Evolutionary conservation across 1,140 invertebrate genomes (phyloP).

Genomic region (Caerostris extrusa): DNA sequence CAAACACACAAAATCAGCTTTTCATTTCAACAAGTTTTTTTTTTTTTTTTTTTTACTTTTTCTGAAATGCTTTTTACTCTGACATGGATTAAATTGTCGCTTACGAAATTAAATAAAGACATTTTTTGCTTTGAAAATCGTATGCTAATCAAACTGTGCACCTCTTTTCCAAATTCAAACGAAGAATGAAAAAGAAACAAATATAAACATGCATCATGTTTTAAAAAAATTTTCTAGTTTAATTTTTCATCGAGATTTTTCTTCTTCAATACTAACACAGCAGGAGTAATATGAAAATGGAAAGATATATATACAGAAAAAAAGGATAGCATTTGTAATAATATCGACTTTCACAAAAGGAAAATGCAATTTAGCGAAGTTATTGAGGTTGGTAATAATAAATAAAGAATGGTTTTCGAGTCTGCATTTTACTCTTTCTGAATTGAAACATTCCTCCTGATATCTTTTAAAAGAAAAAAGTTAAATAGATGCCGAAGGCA

Average conservation of each 20-base stretch:
- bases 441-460: background rate
- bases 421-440: background rate
- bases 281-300: no score
- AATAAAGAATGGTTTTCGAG: background rate
- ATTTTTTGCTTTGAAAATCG: background rate
- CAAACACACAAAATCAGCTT: background rate
- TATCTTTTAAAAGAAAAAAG: background rate
- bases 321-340: slow-evolving; percentile 9
- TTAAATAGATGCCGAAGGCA: background rate
- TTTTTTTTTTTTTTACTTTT: no score
- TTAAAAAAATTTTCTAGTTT: background rate
- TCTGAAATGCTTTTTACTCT: no score
- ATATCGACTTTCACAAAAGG: slow-evolving; percentile 5
- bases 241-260: background rate
- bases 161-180: no score
- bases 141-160: background rate
- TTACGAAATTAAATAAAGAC: background rate
- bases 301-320: background rate
- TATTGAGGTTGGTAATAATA: background rate
- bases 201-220: no score
- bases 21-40: background rate
- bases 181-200: background rate
- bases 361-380: slow-evolving; percentile 19
- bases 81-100: background rate
- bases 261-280: no score